These are phyloP conservation scores for Sarcophaga subvicina DNA, from an alignment of 2,888 invertebrate genomes.

Conservation along the genomic window DNA sequence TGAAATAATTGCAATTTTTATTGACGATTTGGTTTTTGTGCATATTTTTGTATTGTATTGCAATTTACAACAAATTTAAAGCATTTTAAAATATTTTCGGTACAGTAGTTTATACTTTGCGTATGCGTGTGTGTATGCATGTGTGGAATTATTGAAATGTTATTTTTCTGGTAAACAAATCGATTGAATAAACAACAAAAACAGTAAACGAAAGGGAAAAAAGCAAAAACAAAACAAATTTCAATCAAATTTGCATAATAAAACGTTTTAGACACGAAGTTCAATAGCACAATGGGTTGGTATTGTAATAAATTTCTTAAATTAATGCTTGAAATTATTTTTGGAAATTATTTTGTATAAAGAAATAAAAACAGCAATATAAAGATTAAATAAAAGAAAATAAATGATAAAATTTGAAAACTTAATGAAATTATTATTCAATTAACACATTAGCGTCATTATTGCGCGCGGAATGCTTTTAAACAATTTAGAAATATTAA, in stretches of 20 bases:
- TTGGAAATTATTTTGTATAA: not conserved
- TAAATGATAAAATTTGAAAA: not conserved
- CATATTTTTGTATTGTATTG: not conserved
- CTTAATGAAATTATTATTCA: too few relatives aligned
- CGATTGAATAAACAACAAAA: slow-evolving; percentile 46
- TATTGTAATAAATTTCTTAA: not conserved
- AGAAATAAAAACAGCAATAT: slow-evolving; percentile 1
- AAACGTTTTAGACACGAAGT: slow-evolving; percentile 28
- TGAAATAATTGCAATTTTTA: slow-evolving; percentile 33
- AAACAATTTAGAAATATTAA: too few relatives aligned
- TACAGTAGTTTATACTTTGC: not conserved
- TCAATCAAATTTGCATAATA: slow-evolving; percentile 57
- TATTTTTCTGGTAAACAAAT: slow-evolving; percentile 47
- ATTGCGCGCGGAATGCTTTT: too few relatives aligned
- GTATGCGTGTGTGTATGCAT: not conserved
- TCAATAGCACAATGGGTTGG: slow-evolving; percentile 18
- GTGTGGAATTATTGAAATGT: slow-evolving; percentile 50
- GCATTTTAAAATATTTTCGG: slow-evolving; percentile 16
- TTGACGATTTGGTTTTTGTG: slow-evolving; percentile 19
- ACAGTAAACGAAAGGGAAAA: too few relatives aligned
- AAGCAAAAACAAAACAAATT: slow-evolving; percentile 12
- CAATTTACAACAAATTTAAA: not conserved
- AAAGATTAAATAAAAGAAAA: not conserved
- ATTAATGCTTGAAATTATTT: too few relatives aligned
- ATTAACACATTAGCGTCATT: too few relatives aligned